A percentile compares a stretch with the other conserved stretches of the same genome.
phyloP scores from a whole-genome alignment of 2,113 vertebrate species.

The Chiloscyllium plagiosum region DNA sequence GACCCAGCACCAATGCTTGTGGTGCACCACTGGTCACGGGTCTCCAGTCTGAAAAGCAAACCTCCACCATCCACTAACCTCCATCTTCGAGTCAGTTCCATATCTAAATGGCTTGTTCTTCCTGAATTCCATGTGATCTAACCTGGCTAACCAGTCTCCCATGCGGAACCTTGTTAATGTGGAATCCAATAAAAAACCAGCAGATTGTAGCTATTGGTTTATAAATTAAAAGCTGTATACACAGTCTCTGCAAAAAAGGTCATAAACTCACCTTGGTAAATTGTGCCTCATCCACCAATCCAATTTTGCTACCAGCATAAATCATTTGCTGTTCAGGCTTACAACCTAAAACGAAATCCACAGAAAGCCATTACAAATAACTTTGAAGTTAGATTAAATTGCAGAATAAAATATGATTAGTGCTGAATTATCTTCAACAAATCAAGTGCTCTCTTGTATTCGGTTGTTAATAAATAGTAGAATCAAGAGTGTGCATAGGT shows the following conservation, averaged over 20 bases:
- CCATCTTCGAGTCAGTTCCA: too few relatives aligned
- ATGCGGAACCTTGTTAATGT: background rate
- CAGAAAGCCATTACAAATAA: background rate
- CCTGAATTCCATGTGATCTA: too few relatives aligned
- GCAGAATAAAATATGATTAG: background rate
- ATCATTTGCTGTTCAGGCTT: conserved; percentile 95
- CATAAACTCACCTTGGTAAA: conserved; percentile 75
- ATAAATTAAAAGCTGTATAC: background rate
- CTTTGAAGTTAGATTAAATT: background rate
- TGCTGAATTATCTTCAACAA: background rate
- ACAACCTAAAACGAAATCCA: conserved; percentile 63
- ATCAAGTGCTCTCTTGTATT: background rate
- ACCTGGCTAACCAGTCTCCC: too few relatives aligned
- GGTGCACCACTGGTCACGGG: too few relatives aligned
- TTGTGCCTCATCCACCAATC: conserved; percentile 81
- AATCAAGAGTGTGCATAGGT: too few relatives aligned
- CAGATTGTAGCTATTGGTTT: background rate
- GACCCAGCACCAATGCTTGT: too few relatives aligned
- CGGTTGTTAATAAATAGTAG: too few relatives aligned
- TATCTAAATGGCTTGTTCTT: too few relatives aligned
- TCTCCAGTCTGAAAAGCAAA: too few relatives aligned
- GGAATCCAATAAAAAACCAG: background rate
- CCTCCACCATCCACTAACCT: too few relatives aligned
- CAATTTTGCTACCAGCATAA: conserved; percentile 96
- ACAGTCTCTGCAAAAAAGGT: background rate